Evolutionary conservation across 2,797 vertebrate genomes (phyloP), one percentile per base, ranked within the genome.

Genomic region (Squalus acanthias): DNA sequence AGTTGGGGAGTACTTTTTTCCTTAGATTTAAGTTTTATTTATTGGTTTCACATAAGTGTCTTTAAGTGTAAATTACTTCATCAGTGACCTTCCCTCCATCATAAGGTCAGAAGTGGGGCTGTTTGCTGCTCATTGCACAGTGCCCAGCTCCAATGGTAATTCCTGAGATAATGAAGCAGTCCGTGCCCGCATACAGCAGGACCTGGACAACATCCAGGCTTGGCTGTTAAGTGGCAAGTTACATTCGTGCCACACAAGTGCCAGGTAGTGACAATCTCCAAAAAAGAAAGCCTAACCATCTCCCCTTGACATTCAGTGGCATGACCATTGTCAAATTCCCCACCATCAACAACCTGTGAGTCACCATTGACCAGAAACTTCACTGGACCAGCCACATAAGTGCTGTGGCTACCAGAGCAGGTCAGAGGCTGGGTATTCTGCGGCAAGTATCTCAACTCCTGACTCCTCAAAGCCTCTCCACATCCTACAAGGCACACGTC

Each of bases 11-110:
- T 10, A 74, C 46, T 74, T 95, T 95, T 70, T 57, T 10, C 29
- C n/a, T 67, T 69, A 69, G 69, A 69, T 93, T 93, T 39, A 46
- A 92, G 15, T 93, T 93, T 93, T 46, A 93, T 93, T 93, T 46
- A 69, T 93, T 69, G 65, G 63, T 46, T 92, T 69, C 69, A 93
- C 8, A n/a, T 1, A 33, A 93, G n/a, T 46, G n/a, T 22, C 20
- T 67, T 39, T 46, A 93, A 69, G 7, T 46, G n/a, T 93, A 93
- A 93, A 39, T 69, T 39, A 46, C n/a, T 67, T 93, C 63, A 67
- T 93, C n/a, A 39, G 2, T 67, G 91, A 93, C 91, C 91, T 93
- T 67, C 60, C 33, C 63, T 93, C 10, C 0, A 22, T 46, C n/a
- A 9, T 69, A 26, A 69, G 65, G 20, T 46, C 7, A 69, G 63